Percentiles rank a stretch among this genome's conserved stretches.
phyloP scores from a whole-genome alignment of 2,888 invertebrate genomes.

The Pseudococcus viburni region DNA sequence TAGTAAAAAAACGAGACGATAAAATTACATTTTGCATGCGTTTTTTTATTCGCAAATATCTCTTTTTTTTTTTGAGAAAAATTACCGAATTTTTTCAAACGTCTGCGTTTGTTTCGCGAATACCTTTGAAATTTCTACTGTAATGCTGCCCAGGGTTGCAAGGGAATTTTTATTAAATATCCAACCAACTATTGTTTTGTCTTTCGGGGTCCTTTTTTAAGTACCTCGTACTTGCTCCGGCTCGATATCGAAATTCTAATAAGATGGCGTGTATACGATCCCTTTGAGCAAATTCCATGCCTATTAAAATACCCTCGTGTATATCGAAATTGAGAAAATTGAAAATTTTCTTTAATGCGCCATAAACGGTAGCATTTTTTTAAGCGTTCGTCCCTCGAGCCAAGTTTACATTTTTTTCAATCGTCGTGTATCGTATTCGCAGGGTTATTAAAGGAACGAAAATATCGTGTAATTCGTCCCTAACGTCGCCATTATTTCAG shows the following conservation, averaged over 20 bases:
- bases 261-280: conserved; percentile 4
- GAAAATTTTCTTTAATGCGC: conserved; percentile 18
- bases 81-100: not conserved
- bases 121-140: not conserved
- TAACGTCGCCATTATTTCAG: conserved; percentile 3
- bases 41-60: not conserved
- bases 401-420: conserved; percentile 9
- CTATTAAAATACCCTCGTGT: conserved; percentile 8
- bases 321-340: conserved; percentile 9
- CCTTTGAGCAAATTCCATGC: not conserved
- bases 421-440: conserved; percentile 9
- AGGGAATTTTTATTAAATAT: not conserved
- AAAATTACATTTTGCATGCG: conserved; percentile 3
- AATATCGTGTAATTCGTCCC: conserved; percentile 2
- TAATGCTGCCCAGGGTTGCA: not conserved
- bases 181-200: not conserved
- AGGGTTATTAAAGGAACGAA: not conserved
- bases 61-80: not conserved
- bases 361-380: not conserved
- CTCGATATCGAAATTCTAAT: not conserved
- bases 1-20: not conserved
- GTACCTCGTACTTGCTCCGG: not conserved
- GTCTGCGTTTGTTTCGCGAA: not conserved
- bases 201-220: not conserved
- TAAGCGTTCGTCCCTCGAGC: conserved; percentile 1